A percentile compares a stretch with the other conserved stretches of the same genome.
phyloP scores from a whole-genome alignment of 1,140 invertebrate species.

The Philaenus spumarius region DNA sequence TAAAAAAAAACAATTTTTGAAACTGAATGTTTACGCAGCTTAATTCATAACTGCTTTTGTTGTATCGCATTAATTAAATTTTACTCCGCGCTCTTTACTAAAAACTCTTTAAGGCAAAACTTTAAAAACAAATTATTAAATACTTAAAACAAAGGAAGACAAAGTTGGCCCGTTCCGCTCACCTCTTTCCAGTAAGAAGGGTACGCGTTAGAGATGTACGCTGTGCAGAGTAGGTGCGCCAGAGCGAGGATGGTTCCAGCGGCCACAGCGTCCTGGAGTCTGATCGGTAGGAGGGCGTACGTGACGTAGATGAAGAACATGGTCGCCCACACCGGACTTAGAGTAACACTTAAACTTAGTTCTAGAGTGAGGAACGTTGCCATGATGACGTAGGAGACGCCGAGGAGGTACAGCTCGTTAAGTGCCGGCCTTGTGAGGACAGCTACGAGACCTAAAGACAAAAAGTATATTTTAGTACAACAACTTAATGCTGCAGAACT shows the following conservation, averaged over 20 bases:
- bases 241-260: conserved; percentile 59
- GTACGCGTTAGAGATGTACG: background rate
- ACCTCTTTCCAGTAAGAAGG: conserved; percentile 4
- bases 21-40: too few relatives aligned
- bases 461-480: conserved; percentile 8
- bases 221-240: conserved; percentile 50
- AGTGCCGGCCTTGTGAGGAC: conserved; percentile 73
- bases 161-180: too few relatives aligned
- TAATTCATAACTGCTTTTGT: too few relatives aligned
- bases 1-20: too few relatives aligned
- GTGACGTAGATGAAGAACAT: conserved; percentile 81
- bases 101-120: too few relatives aligned
- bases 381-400: conserved; percentile 72
- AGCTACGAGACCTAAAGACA: conserved; percentile 52
- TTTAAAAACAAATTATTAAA: too few relatives aligned
- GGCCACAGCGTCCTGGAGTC: conserved; percentile 68
- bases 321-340: conserved; percentile 23
- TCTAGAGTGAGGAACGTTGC: conserved; percentile 62
- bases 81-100: too few relatives aligned
- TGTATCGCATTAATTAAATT: too few relatives aligned
- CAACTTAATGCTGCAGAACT: too few relatives aligned
- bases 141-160: too few relatives aligned
- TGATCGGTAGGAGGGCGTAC: conserved; percentile 78
- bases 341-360: conserved; percentile 46
- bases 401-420: conserved; percentile 79